phyloP scores from a whole-genome alignment of 2,888 invertebrate species.

The Cataglyphis livida region DNA sequence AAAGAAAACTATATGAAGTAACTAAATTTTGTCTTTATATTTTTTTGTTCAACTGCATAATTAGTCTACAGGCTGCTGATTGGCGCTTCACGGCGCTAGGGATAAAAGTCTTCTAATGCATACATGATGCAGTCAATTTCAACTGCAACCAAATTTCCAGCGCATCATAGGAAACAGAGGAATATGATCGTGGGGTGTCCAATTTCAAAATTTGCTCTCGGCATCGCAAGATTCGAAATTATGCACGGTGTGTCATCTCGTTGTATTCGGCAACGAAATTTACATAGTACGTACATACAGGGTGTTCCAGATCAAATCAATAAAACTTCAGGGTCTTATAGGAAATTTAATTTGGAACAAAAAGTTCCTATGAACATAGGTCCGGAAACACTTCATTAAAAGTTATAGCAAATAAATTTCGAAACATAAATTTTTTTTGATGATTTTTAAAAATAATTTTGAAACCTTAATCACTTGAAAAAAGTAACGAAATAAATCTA shows the following conservation, averaged over 20 bases:
- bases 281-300: neutral
- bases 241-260: neutral
- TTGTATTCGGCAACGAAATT: neutral
- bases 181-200: neutral
- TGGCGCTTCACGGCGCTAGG: neutral
- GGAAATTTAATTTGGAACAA: too few relatives aligned
- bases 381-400: too few relatives aligned
- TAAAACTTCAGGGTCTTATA: too few relatives aligned
- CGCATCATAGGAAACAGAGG: neutral
- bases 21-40: neutral
- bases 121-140: constrained; percentile 8
- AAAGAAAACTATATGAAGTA: neutral
- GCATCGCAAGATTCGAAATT: constrained; percentile 31
- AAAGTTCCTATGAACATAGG: too few relatives aligned
- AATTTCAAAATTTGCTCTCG: constrained; percentile 43
- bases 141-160: neutral
- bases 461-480: too few relatives aligned
- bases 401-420: too few relatives aligned
- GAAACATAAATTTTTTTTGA: too few relatives aligned
- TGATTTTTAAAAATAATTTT: too few relatives aligned
- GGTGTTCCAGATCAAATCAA: too few relatives aligned
- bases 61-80: neutral
- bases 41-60: neutral
- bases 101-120: constrained; percentile 33
- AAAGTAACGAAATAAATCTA: too few relatives aligned